Evolutionary conservation across 2,888 invertebrate species (phyloP), one percentile per base, ranked within the genome.

Genomic region (Gibbula magus): DNA sequence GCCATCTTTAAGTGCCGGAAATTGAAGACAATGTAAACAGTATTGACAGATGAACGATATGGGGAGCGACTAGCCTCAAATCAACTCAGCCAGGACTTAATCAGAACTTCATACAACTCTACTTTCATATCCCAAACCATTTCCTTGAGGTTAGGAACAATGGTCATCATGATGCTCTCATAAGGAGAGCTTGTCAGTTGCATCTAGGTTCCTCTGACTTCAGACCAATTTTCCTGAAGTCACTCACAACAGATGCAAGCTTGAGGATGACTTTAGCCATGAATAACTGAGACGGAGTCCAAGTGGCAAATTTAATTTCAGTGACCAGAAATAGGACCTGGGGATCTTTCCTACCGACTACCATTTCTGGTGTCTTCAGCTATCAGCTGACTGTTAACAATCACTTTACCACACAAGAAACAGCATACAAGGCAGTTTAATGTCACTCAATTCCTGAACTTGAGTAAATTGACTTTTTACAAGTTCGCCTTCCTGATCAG

Each of bases 21-120:
- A 61, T 61, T 61, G 61, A 61, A 61, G 61, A 61, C 61, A 61
- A 61, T 61, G 61, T 61, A 61, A 61, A 61, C 61, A 61, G 61
- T 61, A 61, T 61, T 61, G 61, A 61, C 61, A 61, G 61, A 61
- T 61, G 29, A 61, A 10, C 13, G 61, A 61, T 61, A 61, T 22
- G 29, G 25, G 61, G 61, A 22, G 61, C 25, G 29, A 16, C 61
- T 29, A 61, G 29, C 29, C 22, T 25, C 61, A 61, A 29, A 25
- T 61, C 61, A 61, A 25, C 61, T 29, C 61, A 61, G 61, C 29
- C 29, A 29, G 13, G 61, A 25, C 61, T 61, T 61, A 61, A 61
- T 61, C 61, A n/a, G 13, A 29, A 61, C 61, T 61, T 61, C 61
- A 61, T 61, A 61, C 61, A 61, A 61, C 61, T 61, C 61, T 25